Evolutionary conservation across 2,888 invertebrate genomes (phyloP).

Genomic region (Rotaria magnacalcarata): DNA sequence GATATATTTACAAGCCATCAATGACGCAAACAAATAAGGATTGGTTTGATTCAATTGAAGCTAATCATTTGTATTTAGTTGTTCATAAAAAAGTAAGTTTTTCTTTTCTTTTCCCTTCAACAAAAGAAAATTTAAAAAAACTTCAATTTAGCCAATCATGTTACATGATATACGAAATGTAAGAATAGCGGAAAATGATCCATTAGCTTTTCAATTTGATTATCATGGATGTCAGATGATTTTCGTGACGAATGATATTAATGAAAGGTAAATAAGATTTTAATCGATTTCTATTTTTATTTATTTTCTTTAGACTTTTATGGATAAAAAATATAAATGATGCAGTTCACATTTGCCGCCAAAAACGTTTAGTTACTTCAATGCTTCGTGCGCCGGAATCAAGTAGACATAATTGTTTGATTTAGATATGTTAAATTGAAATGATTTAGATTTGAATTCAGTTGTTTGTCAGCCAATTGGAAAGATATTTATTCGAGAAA

Average conservation of each 20-base stretch:
- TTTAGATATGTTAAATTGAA: neutral
- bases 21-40: neutral
- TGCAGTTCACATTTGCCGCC: neutral
- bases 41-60: neutral
- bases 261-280: neutral
- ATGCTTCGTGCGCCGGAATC: neutral
- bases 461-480: neutral
- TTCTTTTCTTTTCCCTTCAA: neutral
- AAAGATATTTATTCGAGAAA: neutral
- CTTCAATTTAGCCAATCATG: neutral
- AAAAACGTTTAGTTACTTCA: neutral
- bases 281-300: too few species aligned
- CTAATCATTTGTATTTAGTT: neutral
- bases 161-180: constrained; percentile 3
- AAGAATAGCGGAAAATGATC: neutral
- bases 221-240: neutral
- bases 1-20: neutral
- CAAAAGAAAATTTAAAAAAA: neutral
- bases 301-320: neutral
- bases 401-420: neutral
- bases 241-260: neutral
- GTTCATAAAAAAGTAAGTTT: neutral
- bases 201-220: neutral
- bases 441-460: neutral
- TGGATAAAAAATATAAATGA: neutral